A percentile compares a stretch with the other conserved stretches of the same genome.
phyloP scores from a whole-genome alignment of 2,888 invertebrate species.

The Pachydiplax longipennis region DNA sequence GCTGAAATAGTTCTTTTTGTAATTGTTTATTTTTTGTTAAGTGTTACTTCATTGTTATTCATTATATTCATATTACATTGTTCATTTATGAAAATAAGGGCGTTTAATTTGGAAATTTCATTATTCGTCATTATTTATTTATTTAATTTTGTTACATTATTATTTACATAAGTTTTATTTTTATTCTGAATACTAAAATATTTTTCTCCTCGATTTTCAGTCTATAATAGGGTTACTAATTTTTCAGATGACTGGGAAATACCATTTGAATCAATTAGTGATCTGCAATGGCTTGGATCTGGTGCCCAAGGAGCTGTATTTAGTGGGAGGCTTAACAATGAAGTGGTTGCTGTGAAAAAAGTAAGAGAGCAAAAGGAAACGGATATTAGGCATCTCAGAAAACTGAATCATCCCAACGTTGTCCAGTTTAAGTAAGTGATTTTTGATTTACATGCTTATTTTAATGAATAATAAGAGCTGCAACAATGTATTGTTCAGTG shows the following conservation, averaged over 20 bases:
- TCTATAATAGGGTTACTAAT: constrained; percentile 15
- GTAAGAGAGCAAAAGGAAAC: constrained; percentile 91
- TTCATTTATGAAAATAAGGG: neutral
- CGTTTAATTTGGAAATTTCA: neutral
- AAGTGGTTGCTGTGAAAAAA: constrained; percentile 95
- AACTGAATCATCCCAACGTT: constrained; percentile 95
- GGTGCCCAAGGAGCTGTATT: constrained; percentile 97
- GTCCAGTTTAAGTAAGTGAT: constrained; percentile 76
- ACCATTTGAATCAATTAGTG: constrained; percentile 87
- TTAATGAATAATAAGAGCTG: neutral
- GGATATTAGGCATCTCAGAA: constrained; percentile 88
- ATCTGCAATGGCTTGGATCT: constrained; percentile 89
- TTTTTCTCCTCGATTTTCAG: constrained; percentile 33
- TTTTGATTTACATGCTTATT: too few species aligned
- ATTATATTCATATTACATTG: too few species aligned
- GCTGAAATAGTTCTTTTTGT: too few species aligned
- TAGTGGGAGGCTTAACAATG: constrained; percentile 80
- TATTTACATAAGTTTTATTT: neutral
- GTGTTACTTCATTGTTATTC: too few species aligned
- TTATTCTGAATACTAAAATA: neutral
- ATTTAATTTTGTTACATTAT: neutral
- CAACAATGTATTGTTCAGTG: neutral
- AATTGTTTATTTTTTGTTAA: too few species aligned
- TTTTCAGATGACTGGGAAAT: constrained; percentile 89
- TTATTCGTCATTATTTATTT: neutral